A percentile compares a stretch with the other conserved stretches of the same genome.
phyloP scores from a whole-genome alignment of 2,888 invertebrate species.

The Neoitamus cyanurus region DNA sequence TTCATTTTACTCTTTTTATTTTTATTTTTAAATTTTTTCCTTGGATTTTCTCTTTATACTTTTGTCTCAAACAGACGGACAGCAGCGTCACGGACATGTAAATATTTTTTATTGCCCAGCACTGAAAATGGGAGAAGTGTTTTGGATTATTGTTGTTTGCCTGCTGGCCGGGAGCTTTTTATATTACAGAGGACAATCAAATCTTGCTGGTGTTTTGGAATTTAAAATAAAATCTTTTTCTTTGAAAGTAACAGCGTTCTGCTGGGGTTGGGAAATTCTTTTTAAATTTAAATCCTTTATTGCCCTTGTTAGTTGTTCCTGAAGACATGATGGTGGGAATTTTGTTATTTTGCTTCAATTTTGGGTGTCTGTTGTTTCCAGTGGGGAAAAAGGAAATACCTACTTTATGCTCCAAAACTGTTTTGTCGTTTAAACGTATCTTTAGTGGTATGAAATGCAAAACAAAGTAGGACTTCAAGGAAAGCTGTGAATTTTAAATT shows the following conservation, averaged over 20 bases:
- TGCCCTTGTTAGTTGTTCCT: neutral
- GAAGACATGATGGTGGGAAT: neutral
- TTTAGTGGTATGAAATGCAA: no score
- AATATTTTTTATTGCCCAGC: neutral
- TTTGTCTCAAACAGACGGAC: slow-evolving; percentile 1
- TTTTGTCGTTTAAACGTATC: no score
- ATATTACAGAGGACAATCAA: neutral
- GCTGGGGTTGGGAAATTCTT: neutral
- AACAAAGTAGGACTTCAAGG: no score
- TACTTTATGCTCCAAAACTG: no score
- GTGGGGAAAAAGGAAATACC: no score
- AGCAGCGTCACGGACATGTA: neutral
- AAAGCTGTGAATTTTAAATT: no score
- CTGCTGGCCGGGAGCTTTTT: neutral
- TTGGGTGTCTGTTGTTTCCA: neutral
- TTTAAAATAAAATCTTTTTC: neutral
- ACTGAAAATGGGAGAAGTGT: neutral
- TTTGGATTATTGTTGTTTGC: slow-evolving; percentile 5
- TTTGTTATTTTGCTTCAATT: neutral
- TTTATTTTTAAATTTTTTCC: neutral
- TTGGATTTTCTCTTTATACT: neutral
- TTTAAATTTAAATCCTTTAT: neutral
- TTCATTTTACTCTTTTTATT: no score
- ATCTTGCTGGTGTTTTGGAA: neutral
- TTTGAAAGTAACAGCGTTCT: neutral